Conservation (phyloP, 2,888 invertebrate genomes). For the Agrotis segetum region DNA sequence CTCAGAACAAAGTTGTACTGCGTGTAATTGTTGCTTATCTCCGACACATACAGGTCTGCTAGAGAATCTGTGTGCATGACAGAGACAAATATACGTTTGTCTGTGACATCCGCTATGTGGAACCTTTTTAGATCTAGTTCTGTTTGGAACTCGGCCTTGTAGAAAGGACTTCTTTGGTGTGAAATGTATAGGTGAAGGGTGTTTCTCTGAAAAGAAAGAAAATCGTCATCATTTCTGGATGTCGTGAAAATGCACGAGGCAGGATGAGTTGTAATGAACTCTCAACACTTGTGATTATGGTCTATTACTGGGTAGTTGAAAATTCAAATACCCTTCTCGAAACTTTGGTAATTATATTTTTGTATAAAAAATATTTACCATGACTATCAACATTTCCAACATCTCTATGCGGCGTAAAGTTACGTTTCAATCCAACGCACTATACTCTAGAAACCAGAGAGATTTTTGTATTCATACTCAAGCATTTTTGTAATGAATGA, state of each 20-base stretch:
- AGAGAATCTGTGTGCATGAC: constrained; percentile 94
- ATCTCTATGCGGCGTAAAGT: neutral
- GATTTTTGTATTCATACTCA: neutral
- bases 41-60: constrained; percentile 96
- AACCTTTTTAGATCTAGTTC: constrained; percentile 92
- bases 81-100: constrained; percentile 95
- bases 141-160: constrained; percentile 94
- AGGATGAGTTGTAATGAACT: neutral
- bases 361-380: neutral
- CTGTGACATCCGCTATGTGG: constrained; percentile 96
- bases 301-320: neutral
- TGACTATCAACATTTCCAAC: no score
- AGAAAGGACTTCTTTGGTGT: constrained; percentile 93
- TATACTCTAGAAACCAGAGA: neutral
- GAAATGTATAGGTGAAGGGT: constrained; percentile 94
- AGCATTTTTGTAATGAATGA: neutral
- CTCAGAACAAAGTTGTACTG: constrained; percentile 94
- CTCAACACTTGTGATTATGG: neutral
- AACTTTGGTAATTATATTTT: no score
- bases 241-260: neutral
- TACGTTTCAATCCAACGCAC: neutral
- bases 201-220: constrained; percentile 77
- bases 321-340: neutral
- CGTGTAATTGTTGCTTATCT: constrained; percentile 91
- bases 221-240: neutral